These are phyloP conservation scores for Rhinoraja longicauda DNA, from an alignment of 2,797 vertebrate species.

Conservation along the genomic window DNA sequence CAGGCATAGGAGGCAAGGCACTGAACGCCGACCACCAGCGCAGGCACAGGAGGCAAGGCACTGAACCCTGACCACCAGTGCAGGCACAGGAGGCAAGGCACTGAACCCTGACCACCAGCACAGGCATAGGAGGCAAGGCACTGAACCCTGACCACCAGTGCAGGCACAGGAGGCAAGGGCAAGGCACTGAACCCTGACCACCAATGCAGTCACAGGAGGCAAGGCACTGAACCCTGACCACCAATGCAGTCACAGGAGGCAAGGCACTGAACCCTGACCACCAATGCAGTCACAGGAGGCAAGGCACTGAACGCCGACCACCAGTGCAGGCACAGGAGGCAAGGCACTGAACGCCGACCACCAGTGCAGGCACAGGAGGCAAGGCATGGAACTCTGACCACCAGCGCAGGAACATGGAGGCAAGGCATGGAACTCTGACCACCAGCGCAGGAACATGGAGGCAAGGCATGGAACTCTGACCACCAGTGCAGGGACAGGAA, in stretches of 20 bases:
- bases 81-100: neutral
- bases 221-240: neutral
- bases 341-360: neutral
- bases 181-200: neutral
- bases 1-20: neutral
- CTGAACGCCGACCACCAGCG: neutral
- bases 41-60: neutral
- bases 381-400: neutral
- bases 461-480: neutral
- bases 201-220: neutral
- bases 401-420: neutral
- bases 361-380: neutral
- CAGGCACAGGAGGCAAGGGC: neutral
- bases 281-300: neutral
- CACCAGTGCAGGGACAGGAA: neutral
- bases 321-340: neutral
- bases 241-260: neutral
- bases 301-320: neutral
- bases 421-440: neutral
- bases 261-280: neutral
- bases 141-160: neutral
- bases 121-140: neutral
- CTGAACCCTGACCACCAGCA: neutral
- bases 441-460: neutral
- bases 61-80: neutral